phyloP scores from a whole-genome alignment of 2,888 invertebrate species.

The Coenonympha arcania region DNA sequence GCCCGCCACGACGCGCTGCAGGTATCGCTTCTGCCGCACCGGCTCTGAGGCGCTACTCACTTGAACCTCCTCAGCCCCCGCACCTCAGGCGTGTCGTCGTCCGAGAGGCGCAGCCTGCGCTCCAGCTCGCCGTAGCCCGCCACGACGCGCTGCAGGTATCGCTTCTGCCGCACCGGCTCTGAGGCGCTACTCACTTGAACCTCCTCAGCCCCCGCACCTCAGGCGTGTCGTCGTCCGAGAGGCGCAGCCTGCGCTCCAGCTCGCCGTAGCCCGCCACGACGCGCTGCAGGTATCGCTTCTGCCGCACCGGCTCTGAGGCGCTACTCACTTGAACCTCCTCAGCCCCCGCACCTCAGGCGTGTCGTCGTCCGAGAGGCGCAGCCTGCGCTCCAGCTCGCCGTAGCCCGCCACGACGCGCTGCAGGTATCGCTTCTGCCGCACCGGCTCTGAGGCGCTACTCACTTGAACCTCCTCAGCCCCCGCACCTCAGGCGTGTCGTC shows the following conservation, averaged over 20 bases:
- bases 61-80: slow-evolving; percentile 26
- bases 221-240: slow-evolving; percentile 28
- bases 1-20: too few relatives aligned
- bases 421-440: slow-evolving; percentile 91
- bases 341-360: slow-evolving; percentile 31
- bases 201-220: slow-evolving; percentile 26
- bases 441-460: slow-evolving; percentile 66
- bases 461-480: slow-evolving; percentile 26
- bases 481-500: slow-evolving; percentile 29
- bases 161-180: too few relatives aligned
- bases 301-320: slow-evolving; percentile 86
- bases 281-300: slow-evolving; percentile 87
- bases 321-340: slow-evolving; percentile 16
- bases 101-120: slow-evolving; percentile 47
- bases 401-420: slow-evolving; percentile 77
- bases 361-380: slow-evolving; percentile 32
- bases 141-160: too few relatives aligned
- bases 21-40: too few relatives aligned
- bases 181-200: slow-evolving; percentile 17
- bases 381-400: slow-evolving; percentile 70
- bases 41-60: too few relatives aligned
- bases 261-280: slow-evolving; percentile 73
- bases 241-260: slow-evolving; percentile 67
- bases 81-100: slow-evolving; percentile 28
- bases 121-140: slow-evolving; percentile 71